Conservation (phyloP, 53 echinoderm and acorn worm genomes). For the Temnopleurus reevesii region DNA sequence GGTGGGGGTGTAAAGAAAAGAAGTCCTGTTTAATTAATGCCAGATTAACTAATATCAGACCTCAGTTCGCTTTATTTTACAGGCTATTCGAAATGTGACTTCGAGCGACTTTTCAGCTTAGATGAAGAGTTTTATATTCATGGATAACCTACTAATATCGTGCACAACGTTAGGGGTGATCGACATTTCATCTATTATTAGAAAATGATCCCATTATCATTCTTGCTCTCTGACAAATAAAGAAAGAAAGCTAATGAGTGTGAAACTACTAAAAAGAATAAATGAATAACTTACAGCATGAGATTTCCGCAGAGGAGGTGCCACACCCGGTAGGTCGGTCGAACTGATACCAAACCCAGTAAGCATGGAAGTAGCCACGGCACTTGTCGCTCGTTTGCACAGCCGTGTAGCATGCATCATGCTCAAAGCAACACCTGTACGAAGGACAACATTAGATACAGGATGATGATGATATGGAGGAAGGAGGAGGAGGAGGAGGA, state of each 20-base stretch:
- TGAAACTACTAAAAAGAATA: neutral
- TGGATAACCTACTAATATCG: too few relatives aligned
- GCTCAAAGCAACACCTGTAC: slow-evolving; percentile 60
- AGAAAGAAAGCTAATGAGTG: too few relatives aligned
- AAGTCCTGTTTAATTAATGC: too few relatives aligned
- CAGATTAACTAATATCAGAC: too few relatives aligned
- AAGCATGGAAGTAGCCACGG: slow-evolving; percentile 42
- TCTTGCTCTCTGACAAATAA: too few relatives aligned
- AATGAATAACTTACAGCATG: neutral
- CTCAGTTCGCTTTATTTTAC: too few relatives aligned
- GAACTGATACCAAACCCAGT: slow-evolving; percentile 46
- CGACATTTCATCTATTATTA: neutral
- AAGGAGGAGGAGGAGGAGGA: neutral
- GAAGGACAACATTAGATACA: neutral
- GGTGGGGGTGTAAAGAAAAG: too few relatives aligned
- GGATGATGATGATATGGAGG: neutral
- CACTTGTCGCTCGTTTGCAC: slow-evolving; percentile 53
- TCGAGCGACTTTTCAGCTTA: too few relatives aligned
- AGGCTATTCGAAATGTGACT: too few relatives aligned
- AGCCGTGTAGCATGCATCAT: slow-evolving; percentile 62
- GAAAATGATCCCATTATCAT: neutral
- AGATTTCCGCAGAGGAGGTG: neutral
- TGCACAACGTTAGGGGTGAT: too few relatives aligned
- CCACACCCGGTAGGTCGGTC: neutral
- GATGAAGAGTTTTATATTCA: too few relatives aligned